Percentiles rank a stretch among this genome's conserved stretches.
Evolutionary conservation across 2,113 vertebrate species (phyloP).

Genomic region (Ceyx melanurus): DNA sequence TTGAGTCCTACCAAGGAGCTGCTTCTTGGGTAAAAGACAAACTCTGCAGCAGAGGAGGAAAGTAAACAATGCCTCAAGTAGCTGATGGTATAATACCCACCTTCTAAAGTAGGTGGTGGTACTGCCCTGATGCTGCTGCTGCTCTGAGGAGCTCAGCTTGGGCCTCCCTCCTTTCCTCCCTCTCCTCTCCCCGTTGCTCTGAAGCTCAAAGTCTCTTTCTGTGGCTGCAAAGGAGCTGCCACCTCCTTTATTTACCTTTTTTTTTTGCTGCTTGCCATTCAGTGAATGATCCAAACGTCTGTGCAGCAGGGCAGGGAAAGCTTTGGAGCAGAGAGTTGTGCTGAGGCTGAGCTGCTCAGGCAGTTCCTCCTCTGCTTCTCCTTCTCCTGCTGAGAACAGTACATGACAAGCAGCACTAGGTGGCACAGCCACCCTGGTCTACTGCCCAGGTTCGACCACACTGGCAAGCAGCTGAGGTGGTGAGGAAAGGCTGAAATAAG

Average conservation of each 20-base stretch:
- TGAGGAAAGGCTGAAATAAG: neutral
- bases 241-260: too few relatives aligned
- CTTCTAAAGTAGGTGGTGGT: accelerated
- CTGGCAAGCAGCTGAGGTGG: neutral
- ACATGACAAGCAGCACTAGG: constrained; percentile 69
- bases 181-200: neutral
- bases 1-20: neutral
- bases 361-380: neutral
- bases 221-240: neutral
- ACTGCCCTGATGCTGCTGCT: neutral
- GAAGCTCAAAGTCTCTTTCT: neutral
- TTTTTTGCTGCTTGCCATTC: neutral
- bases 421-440: constrained; percentile 74
- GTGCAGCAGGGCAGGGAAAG: neutral
- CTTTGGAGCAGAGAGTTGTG: neutral
- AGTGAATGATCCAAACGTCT: too few relatives aligned
- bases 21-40: neutral
- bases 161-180: too few relatives aligned
- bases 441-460: neutral
- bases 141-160: neutral
- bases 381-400: constrained; percentile 42
- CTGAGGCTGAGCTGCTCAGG: neutral
- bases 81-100: neutral
- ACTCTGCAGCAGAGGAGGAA: neutral
- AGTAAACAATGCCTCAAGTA: neutral